Conservation (phyloP, 2,888 invertebrate species). For the Drosophila hawaiiensis region DNA sequence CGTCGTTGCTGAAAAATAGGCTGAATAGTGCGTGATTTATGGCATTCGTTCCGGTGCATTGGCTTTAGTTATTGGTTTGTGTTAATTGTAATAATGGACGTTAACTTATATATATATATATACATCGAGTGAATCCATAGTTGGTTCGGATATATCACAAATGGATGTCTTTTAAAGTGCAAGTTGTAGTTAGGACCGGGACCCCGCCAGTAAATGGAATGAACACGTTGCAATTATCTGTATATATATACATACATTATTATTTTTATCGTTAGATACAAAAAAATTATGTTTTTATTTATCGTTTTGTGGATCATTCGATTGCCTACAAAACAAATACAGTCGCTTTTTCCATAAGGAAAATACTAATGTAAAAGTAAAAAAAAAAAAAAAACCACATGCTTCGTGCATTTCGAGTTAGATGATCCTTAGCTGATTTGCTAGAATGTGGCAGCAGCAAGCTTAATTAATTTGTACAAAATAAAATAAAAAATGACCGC, state of each 20-base stretch:
- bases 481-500: constrained; percentile 1
- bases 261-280: constrained; percentile 48
- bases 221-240: constrained; percentile 26
- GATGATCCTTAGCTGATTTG: neutral
- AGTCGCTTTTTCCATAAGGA: constrained; percentile 21
- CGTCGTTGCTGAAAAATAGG: too few species aligned
- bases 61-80: too few species aligned
- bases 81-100: too few species aligned
- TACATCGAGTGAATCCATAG: neutral
- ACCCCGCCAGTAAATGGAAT: constrained; percentile 1
- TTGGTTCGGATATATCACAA: neutral
- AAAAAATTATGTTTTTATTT: constrained; percentile 26
- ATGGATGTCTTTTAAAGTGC: neutral
- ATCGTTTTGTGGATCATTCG: constrained; percentile 16
- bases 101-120: too few species aligned
- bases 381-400: neutral
- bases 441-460: constrained; percentile 1
- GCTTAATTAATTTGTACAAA: neutral
- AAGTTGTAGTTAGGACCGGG: neutral
- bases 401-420: constrained; percentile 10
- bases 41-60: too few species aligned
- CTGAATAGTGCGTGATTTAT: too few species aligned
- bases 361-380: neutral
- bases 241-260: constrained; percentile 47
- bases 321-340: constrained; percentile 18